phyloP scores from a whole-genome alignment of 2,797 vertebrate genomes.

The Crax fasciolata region DNA sequence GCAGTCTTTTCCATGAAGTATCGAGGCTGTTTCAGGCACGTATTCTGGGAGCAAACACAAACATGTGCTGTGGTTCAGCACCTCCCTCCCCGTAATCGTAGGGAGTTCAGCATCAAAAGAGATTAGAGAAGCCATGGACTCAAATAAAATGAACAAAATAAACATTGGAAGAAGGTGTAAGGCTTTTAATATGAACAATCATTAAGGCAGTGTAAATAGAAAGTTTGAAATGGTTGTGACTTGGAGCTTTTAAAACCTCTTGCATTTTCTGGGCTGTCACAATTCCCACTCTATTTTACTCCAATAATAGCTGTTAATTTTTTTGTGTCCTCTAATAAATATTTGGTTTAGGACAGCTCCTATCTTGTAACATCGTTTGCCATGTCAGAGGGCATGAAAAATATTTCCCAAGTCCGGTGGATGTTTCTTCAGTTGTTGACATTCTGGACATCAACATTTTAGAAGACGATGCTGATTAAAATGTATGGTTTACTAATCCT shows the following conservation, averaged over 20 bases:
- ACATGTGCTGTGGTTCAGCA: slow-evolving; percentile 41
- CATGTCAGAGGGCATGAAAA: background rate
- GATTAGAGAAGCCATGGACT: background rate
- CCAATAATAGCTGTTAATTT: background rate
- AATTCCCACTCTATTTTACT: background rate
- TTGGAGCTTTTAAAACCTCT: slow-evolving; percentile 4
- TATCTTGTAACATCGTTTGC: background rate
- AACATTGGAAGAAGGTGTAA: slow-evolving; percentile 1
- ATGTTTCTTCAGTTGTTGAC: background rate
- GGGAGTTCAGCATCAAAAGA: slow-evolving; percentile 15
- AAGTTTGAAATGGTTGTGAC: slow-evolving; percentile 18
- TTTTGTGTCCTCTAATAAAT: background rate
- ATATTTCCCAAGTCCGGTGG: background rate
- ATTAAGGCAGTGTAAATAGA: background rate
- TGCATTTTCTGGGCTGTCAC: background rate
- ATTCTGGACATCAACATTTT: background rate
- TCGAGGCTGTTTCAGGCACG: slow-evolving; percentile 47
- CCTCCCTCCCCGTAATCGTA: background rate
- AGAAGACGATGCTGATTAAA: background rate
- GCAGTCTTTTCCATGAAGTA: slow-evolving; percentile 31
- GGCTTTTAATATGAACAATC: slow-evolving; percentile 17
- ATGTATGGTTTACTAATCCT: background rate
- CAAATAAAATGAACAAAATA: slow-evolving; percentile 6
- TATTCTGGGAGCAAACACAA: slow-evolving; percentile 20
- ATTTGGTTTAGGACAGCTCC: background rate